Base-by-base conservation (phyloP, 1,140 invertebrate genomes). In the Zaprionus vittiger region DNA sequence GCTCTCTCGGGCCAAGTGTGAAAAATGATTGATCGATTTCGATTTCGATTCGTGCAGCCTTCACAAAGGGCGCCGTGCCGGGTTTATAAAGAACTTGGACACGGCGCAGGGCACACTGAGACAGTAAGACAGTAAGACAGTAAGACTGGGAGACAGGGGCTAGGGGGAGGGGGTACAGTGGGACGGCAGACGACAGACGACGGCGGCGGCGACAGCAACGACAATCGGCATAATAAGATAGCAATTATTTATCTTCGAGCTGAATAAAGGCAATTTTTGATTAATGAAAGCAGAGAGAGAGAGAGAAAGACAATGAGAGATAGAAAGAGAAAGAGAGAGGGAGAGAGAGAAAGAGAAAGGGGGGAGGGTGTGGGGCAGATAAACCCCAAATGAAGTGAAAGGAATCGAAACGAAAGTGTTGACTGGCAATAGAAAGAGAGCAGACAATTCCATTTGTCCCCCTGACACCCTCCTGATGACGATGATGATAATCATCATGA, bases 211-310 rank as follows among this genome's bases (percentile, higher is more conserved):
- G 84, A 89, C 81, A 90, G 85, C 81, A 69, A 89, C 84, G 85
- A 89, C 81, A 89, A 90, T 89, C 84, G 85, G 64, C 78, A 89
- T 89, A 89, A 90, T 89, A 89, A 89, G 84, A 89, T 89, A 79
- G 84, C 85, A 89, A 89, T 87, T 87, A 87, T 87, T 87, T 87
- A 87, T 87, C 70, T 73, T 55, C 31, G 17, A 62, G 52, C 59
- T 77, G 78, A 87, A 79, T 81, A 78, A 80, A 74, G 57, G 67
- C 69, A 71, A 65, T 79, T 87, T 86, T 87, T 89, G 84, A 89
- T 89, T 89, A 89, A 89, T 89, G 84, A 89, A 89, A 83, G 71
- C 84, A 76, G 65, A 73, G 49, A 24, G 9, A 22, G 9, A 22
- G 11, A 37, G 9, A 20, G 9, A 37, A 34, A 17, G 24, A 38